phyloP scores from a whole-genome alignment of 2,113 vertebrate species.

The Pteronura brasiliensis region DNA sequence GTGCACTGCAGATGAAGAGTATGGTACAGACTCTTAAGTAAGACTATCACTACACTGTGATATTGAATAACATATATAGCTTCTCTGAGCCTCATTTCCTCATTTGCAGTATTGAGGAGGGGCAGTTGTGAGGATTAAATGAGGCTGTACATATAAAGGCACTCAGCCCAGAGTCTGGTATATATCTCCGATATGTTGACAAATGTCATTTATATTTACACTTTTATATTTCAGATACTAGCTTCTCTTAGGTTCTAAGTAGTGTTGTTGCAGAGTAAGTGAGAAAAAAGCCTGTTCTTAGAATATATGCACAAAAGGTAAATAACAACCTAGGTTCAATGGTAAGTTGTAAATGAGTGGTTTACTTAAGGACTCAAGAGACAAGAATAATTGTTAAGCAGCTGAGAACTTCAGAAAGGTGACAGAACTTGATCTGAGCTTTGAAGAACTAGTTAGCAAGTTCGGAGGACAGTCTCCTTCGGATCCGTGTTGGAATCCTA shows the following conservation, averaged over 20 bases:
- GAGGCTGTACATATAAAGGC: not conserved
- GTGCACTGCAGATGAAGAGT: not conserved
- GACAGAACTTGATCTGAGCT: not conserved
- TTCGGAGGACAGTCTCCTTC: not conserved
- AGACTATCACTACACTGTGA: not conserved
- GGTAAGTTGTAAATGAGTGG: not conserved
- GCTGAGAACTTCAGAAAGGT: constrained; percentile 1
- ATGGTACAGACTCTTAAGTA: not conserved
- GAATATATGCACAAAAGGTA: not conserved
- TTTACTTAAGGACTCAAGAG: not conserved
- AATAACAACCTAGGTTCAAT: not conserved
- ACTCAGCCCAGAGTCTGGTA: not conserved
- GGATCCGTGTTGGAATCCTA: not conserved
- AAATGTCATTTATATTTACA: not conserved
- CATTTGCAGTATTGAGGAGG: not conserved
- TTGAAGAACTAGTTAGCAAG: constrained; percentile 12
- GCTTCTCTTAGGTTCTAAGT: not conserved
- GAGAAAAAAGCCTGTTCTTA: not conserved
- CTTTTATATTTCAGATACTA: not conserved
- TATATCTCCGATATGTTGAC: not conserved
- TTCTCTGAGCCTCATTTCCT: constrained; percentile 33
- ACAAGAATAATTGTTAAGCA: constrained; percentile 7
- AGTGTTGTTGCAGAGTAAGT: not conserved
- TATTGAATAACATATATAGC: not conserved
- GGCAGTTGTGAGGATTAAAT: not conserved